Evolutionary conservation across 1,140 invertebrate genomes (phyloP).

Genomic region (Spodoptera frugiperda): DNA sequence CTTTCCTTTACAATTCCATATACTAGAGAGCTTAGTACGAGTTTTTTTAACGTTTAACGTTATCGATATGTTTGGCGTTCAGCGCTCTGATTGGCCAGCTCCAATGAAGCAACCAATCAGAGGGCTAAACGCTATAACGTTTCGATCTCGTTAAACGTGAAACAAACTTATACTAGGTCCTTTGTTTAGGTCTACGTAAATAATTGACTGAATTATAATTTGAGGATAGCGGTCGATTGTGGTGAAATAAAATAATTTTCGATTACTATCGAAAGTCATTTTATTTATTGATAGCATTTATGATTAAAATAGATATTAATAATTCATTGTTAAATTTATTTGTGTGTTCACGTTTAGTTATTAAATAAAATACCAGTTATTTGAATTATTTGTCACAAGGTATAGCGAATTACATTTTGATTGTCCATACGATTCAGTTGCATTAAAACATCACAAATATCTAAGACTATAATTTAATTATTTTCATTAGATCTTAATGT

Average conservation of each 20-base stretch:
- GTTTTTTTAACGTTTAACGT: too few relatives aligned
- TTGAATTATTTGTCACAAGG: background rate
- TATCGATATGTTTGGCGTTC: too few relatives aligned
- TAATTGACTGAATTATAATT: conserved; percentile 42
- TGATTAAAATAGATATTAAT: background rate
- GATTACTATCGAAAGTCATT: conserved; percentile 8
- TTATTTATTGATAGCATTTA: conserved; percentile 27
- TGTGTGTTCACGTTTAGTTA: background rate
- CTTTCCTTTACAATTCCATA: background rate
- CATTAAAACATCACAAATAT: conserved; percentile 1
- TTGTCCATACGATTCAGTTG: background rate
- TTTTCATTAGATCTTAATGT: conserved; percentile 5
- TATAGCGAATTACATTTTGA: background rate
- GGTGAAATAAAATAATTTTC: conserved; percentile 22
- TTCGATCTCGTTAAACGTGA: too few relatives aligned
- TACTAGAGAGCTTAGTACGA: too few relatives aligned
- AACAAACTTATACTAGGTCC: too few relatives aligned
- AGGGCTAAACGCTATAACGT: too few relatives aligned
- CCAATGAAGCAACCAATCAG: too few relatives aligned
- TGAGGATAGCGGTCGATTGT: conserved; percentile 28
- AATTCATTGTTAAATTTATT: background rate
- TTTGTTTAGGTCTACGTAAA: conserved; percentile 20
- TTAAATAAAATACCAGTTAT: background rate
- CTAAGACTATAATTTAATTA: conserved; percentile 9
- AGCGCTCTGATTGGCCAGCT: too few relatives aligned